phyloP scores from a whole-genome alignment of 2,113 vertebrate species.

The Petroica traversi region DNA sequence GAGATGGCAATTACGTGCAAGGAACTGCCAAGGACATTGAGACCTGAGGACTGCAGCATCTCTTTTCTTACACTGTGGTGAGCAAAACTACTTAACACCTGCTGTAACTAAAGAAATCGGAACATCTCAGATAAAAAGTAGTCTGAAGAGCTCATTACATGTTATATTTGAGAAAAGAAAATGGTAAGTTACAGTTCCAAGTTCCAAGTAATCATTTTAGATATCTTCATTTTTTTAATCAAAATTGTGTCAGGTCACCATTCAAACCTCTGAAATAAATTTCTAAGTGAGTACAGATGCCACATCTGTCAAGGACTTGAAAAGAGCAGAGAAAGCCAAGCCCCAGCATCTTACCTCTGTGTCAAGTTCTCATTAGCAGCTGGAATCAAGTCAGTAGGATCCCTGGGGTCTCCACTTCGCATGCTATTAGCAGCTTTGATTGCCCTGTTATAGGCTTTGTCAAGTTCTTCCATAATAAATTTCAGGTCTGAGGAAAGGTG shows the following conservation, averaged over 20 bases:
- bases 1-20: background rate
- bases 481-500: conserved; percentile 91
- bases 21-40: fast-evolving
- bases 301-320: background rate
- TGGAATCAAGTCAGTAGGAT: conserved; percentile 14
- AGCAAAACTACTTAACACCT: background rate
- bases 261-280: background rate
- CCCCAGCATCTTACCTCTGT: conserved; percentile 65
- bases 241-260: background rate
- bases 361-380: conserved; percentile 52
- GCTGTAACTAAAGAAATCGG: background rate
- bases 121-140: background rate
- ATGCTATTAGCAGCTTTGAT: conserved; percentile 86
- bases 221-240: background rate
- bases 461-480: conserved; percentile 96
- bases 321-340: background rate
- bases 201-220: background rate
- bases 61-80: background rate
- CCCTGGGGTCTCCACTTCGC: conserved; percentile 65
- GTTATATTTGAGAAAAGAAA: background rate
- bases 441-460: conserved; percentile 91
- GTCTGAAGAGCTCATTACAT: background rate
- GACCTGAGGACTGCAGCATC: background rate
- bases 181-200: background rate
- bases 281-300: background rate